A percentile compares a stretch with the other conserved stretches of the same genome.
Evolutionary conservation across 2,797 vertebrate genomes (phyloP).

Genomic region (Moxostoma hubbsi): DNA sequence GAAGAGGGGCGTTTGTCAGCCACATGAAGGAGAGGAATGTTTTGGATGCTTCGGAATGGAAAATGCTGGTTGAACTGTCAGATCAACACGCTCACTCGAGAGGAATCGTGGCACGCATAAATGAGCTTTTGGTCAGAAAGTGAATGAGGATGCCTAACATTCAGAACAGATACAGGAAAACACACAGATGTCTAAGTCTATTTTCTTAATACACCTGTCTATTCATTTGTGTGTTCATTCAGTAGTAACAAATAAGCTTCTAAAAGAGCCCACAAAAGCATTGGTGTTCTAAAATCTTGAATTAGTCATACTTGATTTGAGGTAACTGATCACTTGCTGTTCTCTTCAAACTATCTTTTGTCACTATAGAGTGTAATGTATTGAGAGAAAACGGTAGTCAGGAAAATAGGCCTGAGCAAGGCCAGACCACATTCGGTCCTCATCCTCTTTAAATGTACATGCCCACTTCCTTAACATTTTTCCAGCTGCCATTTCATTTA

Average conservation of each 20-base stretch:
- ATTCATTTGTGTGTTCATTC: slow-evolving; percentile 11
- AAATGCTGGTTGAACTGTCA: slow-evolving; percentile 40
- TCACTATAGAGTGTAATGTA: no score
- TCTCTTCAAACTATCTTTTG: no score
- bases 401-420: no score
- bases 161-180: slow-evolving; percentile 14
- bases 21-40: slow-evolving; percentile 43
- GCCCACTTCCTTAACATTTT: no score
- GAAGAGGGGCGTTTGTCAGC: slow-evolving; percentile 40
- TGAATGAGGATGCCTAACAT: slow-evolving; percentile 31
- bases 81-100: slow-evolving; percentile 27
- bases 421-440: no score
- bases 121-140: slow-evolving; percentile 44
- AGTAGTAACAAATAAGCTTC: not conserved
- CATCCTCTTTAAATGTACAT: no score
- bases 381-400: no score
- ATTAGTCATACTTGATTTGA: slow-evolving; percentile 3
- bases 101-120: slow-evolving; percentile 25
- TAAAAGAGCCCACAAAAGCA: not conserved
- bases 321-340: no score
- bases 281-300: not conserved
- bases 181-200: slow-evolving; percentile 30
- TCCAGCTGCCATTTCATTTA: no score
- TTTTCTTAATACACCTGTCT: not conserved
- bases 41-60: slow-evolving; percentile 21